Base-by-base conservation (phyloP, 2,797 vertebrate species). In the Pseudocheirus occidentalis region DNA sequence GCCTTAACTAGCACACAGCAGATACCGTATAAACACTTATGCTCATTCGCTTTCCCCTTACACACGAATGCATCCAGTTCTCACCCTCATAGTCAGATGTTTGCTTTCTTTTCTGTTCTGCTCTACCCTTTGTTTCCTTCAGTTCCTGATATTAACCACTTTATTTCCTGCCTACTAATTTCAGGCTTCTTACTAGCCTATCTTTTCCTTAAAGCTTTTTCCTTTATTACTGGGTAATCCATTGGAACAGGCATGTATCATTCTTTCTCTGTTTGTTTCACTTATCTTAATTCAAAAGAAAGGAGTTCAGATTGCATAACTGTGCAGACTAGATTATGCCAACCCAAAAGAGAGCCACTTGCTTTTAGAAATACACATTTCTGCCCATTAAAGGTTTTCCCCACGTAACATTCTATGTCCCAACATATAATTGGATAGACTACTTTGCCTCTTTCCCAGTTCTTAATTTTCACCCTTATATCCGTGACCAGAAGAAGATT, bases 171-270 rank as follows among this genome's bases (percentile, higher is more conserved):
- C 31, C 40, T 87, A 87, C 73, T 50, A 50, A 87, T 94, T 96
- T 54, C n/a, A 94, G 50, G 54, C 54, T 46, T 93, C 28, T 5
- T 50, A 91, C 0, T 95, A 50, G 92, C 93, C 0, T 91, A 56
- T 92, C 92, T 57, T 93, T 94, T 94, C 57, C 94, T 95, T 93
- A 73, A 95, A 87, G 16, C 90, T 97, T 95, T 96, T 28, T 94
- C 12, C 90, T 93, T 94, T 90, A 31, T 73, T 57, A 95, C 40
- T 62, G 54, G 95, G 29, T 91, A 90, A 55, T 27, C 96, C 55
- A 16, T 59, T 55, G 52, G 40, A 34, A 73, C 89, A 31, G 9
- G 46, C 40, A 87, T 27, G 3, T 87, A 87, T 50, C 59, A 16
- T 31, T 93, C 57, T 34, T 94, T 92, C 53, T 31, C 55, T 92